Base-by-base conservation (phyloP, 2,888 invertebrate genomes). In the Stenodema calcarata region DNA sequence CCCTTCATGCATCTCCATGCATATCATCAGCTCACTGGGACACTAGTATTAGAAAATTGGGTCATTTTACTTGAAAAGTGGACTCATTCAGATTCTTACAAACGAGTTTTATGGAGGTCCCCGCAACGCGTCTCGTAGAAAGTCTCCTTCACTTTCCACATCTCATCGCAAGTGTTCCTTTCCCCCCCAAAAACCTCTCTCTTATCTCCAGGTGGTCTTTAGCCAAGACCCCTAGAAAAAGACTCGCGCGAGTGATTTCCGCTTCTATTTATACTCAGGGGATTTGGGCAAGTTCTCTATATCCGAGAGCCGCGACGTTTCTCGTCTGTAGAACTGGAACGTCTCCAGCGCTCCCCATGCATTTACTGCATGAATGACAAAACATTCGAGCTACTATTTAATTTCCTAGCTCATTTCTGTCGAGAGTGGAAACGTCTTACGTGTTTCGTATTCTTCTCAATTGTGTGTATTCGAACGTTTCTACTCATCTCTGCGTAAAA, bases 221-320 rank as follows among this genome's bases (percentile, higher is more conserved):
- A 35, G 73, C 12, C 41, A 35, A 6, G 35, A 9, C 16, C 35
- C 73, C 73, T 18, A 75, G 35, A 75, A 41, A 14, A 73, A 75
- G 18, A 18, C 73, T 30, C 78, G 44, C 44, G 78, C 42, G 78
- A 42, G 78, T 78, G 42, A 78, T 78, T 78, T 78, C 78, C 78
- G 78, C 78, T 78, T 78, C 78, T 78, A 78, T 78, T 78, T 41
- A 78, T 78, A 78, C 16, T 14, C 78, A n/a, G n/a, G 73, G 44
- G 47, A 44, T 78, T 78, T 78, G 78, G 78, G 78, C 42, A 44
- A 44, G 30, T 18, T 75, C 78, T 78, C 44, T 27, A 42, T 44
- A 73, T 73, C 41, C 41, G 18, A 73, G n/a, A 0, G 35, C 73
- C 30, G 35, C 30, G 73, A 73, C 73, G 30, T 44, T 78, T 44